phyloP scores from a whole-genome alignment of 2,113 vertebrate genomes.

The Cygnus buccinator region DNA sequence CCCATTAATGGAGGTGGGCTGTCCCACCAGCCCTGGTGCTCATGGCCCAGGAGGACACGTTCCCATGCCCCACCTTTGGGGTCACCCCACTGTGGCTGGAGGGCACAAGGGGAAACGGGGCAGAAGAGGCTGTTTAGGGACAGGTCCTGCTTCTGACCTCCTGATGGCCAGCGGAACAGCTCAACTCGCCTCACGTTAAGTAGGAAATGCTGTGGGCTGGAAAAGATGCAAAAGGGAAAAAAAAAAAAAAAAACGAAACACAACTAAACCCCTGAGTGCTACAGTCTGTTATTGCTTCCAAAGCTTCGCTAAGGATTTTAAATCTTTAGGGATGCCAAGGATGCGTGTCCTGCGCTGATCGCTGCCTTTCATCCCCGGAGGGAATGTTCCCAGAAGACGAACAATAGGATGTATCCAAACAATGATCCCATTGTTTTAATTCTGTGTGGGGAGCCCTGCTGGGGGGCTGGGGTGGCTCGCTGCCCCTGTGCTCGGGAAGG shows the following conservation, averaged over 20 bases:
- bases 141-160: not conserved
- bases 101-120: accelerated
- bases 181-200: not conserved
- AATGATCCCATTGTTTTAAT: accelerated
- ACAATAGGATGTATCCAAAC: too few relatives aligned
- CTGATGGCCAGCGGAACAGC: not conserved
- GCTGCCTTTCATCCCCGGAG: not conserved
- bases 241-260: not conserved
- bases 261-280: not conserved
- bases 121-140: not conserved
- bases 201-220: not conserved
- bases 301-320: not conserved
- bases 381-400: accelerated
- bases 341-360: accelerated
- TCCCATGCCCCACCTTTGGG: too few relatives aligned
- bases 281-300: not conserved
- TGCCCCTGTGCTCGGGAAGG: not conserved
- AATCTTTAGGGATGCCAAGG: not conserved
- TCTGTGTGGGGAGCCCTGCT: not conserved
- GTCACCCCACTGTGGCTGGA: not conserved
- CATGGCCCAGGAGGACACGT: not conserved
- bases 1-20: not conserved
- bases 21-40: not conserved
- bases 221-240: not conserved
- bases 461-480: not conserved